Evolutionary conservation across 1,140 invertebrate species (phyloP).

Genomic region (Argopecten irradians): DNA sequence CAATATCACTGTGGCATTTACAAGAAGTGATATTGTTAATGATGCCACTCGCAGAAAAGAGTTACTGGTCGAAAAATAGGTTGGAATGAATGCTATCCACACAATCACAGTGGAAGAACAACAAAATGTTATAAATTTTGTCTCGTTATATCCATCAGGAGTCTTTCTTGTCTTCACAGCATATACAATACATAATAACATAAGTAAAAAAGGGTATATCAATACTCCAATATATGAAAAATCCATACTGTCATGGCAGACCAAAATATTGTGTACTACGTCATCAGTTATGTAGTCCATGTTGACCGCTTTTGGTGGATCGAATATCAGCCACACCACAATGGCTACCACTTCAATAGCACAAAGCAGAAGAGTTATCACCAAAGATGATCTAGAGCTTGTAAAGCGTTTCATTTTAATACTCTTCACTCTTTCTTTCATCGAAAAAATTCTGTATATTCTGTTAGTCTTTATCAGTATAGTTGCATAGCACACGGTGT

Average conservation of each 20-base stretch:
- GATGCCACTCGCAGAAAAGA: conserved; percentile 52
- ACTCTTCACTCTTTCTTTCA: conserved; percentile 75
- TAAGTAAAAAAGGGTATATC: conserved; percentile 90
- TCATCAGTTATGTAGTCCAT: conserved; percentile 30
- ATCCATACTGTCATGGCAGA: conserved; percentile 42
- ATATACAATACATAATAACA: conserved; percentile 91
- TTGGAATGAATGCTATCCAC: conserved; percentile 67
- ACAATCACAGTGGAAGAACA: conserved; percentile 66
- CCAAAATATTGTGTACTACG: conserved; percentile 26
- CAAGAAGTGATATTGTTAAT: conserved; percentile 53
- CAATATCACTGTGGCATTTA: conserved; percentile 57
- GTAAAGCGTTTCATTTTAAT: conserved; percentile 37
- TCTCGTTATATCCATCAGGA: conserved; percentile 70
- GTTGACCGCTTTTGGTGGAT: conserved; percentile 26
- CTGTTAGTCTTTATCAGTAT: conserved; percentile 90
- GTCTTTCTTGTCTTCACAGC: conserved; percentile 82
- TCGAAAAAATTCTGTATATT: conserved; percentile 93
- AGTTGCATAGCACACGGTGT: conserved; percentile 86
- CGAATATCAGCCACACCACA: conserved; percentile 36
- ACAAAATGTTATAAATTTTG: conserved; percentile 61
- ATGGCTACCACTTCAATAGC: conserved; percentile 40
- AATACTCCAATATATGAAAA: conserved; percentile 71
- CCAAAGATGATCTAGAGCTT: conserved; percentile 14
- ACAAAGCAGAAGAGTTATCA: conserved; percentile 27
- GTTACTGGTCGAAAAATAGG: conserved; percentile 59